These are phyloP conservation scores for Chaenogobius annularis DNA, from an alignment of 2,113 vertebrate species.

Conservation along the genomic window DNA sequence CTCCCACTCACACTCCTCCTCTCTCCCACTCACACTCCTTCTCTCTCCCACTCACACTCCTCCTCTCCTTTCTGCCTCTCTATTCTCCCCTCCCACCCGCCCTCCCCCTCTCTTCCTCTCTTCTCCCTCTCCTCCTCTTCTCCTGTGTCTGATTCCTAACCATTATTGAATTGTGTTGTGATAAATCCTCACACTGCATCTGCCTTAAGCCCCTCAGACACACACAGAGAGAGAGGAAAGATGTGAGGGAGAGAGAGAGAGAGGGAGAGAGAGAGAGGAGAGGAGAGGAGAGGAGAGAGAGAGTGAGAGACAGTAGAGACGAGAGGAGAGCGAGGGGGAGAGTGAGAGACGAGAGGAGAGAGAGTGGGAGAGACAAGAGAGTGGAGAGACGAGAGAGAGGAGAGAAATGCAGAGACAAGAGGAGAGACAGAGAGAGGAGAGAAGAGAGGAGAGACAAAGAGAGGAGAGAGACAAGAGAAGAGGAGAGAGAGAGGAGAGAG, in stretches of 20 bases:
- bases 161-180: neutral
- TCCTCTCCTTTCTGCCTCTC: too few relatives aligned
- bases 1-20: too few relatives aligned
- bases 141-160: neutral
- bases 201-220: neutral
- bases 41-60: neutral
- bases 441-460: too few relatives aligned
- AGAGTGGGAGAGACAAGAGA: too few relatives aligned
- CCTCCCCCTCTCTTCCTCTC: too few relatives aligned
- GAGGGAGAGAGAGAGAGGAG: neutral
- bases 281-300: neutral
- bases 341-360: too few relatives aligned
- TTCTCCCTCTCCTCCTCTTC: too few relatives aligned
- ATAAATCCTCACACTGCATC: neutral
- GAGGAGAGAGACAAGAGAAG: too few relatives aligned
- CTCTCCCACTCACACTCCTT: neutral
- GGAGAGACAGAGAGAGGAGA: too few relatives aligned
- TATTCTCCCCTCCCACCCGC: too few relatives aligned
- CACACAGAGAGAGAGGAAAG: neutral
- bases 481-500: too few relatives aligned
- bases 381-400: too few relatives aligned
- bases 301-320: neutral
- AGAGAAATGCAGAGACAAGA: neutral
- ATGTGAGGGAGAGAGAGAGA: neutral
- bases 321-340: neutral